Conservation (phyloP, 2,888 invertebrate genomes). For the Masnerella sp. region DNA sequence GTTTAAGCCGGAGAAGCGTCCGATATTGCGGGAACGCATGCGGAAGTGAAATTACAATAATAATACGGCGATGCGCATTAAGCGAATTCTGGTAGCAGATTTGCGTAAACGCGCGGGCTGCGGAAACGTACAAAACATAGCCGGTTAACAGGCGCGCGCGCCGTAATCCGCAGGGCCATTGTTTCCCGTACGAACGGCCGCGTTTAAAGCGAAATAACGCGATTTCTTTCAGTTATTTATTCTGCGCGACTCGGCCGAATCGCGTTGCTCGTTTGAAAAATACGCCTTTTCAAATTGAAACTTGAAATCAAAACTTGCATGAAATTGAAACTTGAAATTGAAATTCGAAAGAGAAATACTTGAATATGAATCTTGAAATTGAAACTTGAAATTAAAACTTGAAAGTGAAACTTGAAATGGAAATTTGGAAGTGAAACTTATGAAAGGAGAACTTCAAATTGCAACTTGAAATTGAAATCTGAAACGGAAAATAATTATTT, state of each 20-base stretch:
- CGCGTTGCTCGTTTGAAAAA: slow-evolving; percentile 40
- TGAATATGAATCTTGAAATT: too few species aligned
- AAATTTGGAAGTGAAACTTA: too few species aligned
- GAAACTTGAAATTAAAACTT: too few species aligned
- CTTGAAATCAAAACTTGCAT: too few species aligned
- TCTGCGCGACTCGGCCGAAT: slow-evolving; percentile 41
- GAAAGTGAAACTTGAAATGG: too few species aligned
- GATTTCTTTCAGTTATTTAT: slow-evolving; percentile 59
- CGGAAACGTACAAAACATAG: slow-evolving; percentile 31
- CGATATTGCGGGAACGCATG: slow-evolving; percentile 46
- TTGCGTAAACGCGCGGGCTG: slow-evolving; percentile 47
- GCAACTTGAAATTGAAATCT: too few species aligned
- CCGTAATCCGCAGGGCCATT: slow-evolving; percentile 49
- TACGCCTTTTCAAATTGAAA: slow-evolving; percentile 31
- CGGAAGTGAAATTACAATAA: slow-evolving; percentile 58
- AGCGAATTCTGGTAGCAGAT: slow-evolving; percentile 55
- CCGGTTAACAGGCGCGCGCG: slow-evolving; percentile 33
- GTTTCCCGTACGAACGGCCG: slow-evolving; percentile 42
- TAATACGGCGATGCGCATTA: slow-evolving; percentile 55
- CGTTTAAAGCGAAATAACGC: slow-evolving; percentile 56
- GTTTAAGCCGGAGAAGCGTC: slow-evolving; percentile 41
- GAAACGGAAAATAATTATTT: too few species aligned
- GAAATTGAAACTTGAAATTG: too few species aligned
- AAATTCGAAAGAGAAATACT: too few species aligned
- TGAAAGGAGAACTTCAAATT: too few species aligned